Evolutionary conservation across 2,888 invertebrate species (phyloP).

Genomic region (Heliothis peltigera): DNA sequence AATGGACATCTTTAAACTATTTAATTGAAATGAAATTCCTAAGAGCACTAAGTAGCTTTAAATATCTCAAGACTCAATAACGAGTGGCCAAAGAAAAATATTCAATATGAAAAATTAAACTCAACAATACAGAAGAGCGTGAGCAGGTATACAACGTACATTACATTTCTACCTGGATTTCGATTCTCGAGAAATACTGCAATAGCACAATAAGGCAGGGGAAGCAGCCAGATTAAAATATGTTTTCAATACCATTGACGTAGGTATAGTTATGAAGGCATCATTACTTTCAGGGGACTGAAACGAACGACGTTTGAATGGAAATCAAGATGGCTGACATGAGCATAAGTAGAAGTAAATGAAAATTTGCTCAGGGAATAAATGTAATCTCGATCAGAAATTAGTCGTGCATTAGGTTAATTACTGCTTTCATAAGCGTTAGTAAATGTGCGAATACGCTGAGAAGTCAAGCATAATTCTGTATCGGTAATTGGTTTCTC

Average conservation of each 20-base stretch:
- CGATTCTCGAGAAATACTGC: slow-evolving; percentile 31
- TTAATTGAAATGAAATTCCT: no score
- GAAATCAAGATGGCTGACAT: slow-evolving; percentile 43
- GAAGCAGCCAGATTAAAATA: slow-evolving; percentile 50
- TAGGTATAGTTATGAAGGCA: slow-evolving; percentile 29
- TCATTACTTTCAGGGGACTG: slow-evolving; percentile 53
- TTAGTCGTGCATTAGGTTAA: no score
- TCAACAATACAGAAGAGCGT: background rate
- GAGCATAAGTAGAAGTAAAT: slow-evolving; percentile 29
- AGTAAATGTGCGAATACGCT: no score
- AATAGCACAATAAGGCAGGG: slow-evolving; percentile 27
- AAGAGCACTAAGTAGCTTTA: no score
- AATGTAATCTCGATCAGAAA: no score
- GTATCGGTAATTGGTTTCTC: no score
- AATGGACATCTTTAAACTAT: no score
- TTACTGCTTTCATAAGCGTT: no score
- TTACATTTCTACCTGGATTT: slow-evolving; percentile 17
- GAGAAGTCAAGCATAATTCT: no score
- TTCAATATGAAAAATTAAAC: background rate
- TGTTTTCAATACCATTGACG: slow-evolving; percentile 53
- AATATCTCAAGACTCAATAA: background rate
- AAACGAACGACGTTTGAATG: slow-evolving; percentile 51
- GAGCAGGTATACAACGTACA: background rate
- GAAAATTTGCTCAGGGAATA: slow-evolving; percentile 34
- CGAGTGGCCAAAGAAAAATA: no score